Base-by-base conservation (phyloP, 2,888 invertebrate genomes). In the Nemurella pictetii region DNA sequence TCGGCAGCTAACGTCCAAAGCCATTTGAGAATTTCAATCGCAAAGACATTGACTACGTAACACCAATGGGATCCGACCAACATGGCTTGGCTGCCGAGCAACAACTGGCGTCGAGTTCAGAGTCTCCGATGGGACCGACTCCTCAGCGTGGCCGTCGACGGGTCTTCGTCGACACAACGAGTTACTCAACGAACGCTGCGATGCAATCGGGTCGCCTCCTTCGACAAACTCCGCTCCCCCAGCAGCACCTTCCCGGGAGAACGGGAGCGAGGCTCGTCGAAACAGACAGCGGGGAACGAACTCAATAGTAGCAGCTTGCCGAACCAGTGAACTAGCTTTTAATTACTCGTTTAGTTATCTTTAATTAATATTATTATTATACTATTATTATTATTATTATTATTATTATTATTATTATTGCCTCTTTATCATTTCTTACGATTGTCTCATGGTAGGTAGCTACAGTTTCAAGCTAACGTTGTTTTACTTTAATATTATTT, bases 401-500 rank as follows among this genome's bases (percentile, higher is more conserved):
- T 55, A 55, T 55, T 55, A 55, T 55, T 55, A 55, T 55, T 55
- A 55, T 35, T 35, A 35, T 35, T 12, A 35, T 55, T 2, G 55
- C 55, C 55, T 55, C 55, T 55, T 55, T 55, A 55, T 55, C 55
- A 55, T 55, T 55, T 55, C 55, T 55, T 55, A 55, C 55, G 55
- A 55, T 55, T 55, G 55, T 55, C 55, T 12, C 55, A 78, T 30
- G n/a, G n/a, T 78, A 78, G 78, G 78, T 78, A 78, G 78, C 78
- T 78, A 78, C 78, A 78, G n/a, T 75, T 75, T 78, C 20, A 29
- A 78, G 78, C 78, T 78, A 78, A 78, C 5, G 30, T 78, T 78
- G 78, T 78, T 78, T 77, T 78, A 55, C 55, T 78, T 29, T 78
- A 78, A 30, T 75, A 78, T 29, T 82, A 82, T 72, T 82, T 82